phyloP scores from a whole-genome alignment of 2,888 invertebrate genomes.

The Pheosia tremula region DNA sequence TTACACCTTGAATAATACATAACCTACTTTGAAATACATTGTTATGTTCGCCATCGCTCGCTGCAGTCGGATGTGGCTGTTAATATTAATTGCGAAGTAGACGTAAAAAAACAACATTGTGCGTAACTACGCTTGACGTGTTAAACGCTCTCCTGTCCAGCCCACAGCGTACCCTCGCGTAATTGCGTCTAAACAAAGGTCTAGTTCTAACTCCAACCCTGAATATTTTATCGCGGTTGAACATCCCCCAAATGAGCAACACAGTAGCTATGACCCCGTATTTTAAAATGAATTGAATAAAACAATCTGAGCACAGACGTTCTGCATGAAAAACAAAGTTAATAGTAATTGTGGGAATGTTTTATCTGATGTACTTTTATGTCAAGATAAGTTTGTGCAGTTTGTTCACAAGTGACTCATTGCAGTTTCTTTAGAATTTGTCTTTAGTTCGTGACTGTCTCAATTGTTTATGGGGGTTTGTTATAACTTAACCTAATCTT shows the following conservation, averaged over 20 bases:
- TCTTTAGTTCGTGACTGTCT: slow-evolving; percentile 14
- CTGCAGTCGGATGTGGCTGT: slow-evolving; percentile 1
- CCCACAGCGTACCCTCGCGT: slow-evolving; percentile 29
- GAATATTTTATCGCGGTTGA: slow-evolving; percentile 55
- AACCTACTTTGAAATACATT: slow-evolving; percentile 5
- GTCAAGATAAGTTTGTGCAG: slow-evolving; percentile 15
- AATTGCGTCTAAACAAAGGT: slow-evolving; percentile 51
- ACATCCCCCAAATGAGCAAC: slow-evolving; percentile 47
- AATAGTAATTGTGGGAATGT: slow-evolving; percentile 18
- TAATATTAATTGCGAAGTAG: slow-evolving; percentile 13
- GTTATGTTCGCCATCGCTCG: slow-evolving; percentile 1
- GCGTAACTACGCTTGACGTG: slow-evolving; percentile 14
- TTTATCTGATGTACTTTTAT: slow-evolving; percentile 15
- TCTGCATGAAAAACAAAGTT: slow-evolving; percentile 23
- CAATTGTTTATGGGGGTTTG: slow-evolving; percentile 6
- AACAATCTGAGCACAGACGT: slow-evolving; percentile 29
- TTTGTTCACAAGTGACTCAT: slow-evolving; percentile 16
- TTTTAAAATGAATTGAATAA: slow-evolving; percentile 32
- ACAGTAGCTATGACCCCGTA: slow-evolving; percentile 37
- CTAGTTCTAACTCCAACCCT: slow-evolving; percentile 49
- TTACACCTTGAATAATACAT: background rate
- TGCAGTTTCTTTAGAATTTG: slow-evolving; percentile 12
- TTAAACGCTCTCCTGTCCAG: slow-evolving; percentile 35
- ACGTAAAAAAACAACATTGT: slow-evolving; percentile 24
- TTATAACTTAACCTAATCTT: slow-evolving; percentile 1